Evolutionary conservation across 2,797 vertebrate species (phyloP).

Genomic region (Propithecus perrieri): DNA sequence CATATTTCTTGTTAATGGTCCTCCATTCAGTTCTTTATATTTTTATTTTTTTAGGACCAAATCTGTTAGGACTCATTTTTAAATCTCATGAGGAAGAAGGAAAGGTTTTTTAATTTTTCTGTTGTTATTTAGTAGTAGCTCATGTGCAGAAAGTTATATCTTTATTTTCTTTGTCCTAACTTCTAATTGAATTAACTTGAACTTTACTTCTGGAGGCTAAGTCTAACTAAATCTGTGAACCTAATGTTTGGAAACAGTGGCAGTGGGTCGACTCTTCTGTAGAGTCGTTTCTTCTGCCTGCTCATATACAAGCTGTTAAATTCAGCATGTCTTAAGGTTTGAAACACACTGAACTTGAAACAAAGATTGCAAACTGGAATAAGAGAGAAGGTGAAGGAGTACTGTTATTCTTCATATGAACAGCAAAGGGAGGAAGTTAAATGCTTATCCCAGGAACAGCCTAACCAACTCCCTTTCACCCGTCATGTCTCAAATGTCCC

Average conservation of each 20-base stretch:
- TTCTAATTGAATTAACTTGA: slow-evolving; percentile 18
- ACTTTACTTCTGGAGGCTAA: slow-evolving; percentile 16
- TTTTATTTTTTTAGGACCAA: neutral
- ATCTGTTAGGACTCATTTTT: slow-evolving; percentile 33
- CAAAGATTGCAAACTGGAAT: neutral
- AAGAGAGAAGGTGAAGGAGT: neutral
- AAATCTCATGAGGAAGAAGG: neutral
- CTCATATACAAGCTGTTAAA: neutral
- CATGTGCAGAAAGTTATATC: neutral
- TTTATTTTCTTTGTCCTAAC: neutral
- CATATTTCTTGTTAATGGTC: neutral
- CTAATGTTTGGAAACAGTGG: neutral
- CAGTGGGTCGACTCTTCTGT: neutral
- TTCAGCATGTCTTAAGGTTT: neutral
- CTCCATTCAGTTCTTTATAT: neutral
- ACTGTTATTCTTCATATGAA: neutral
- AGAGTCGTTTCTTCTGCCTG: neutral
- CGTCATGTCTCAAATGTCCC: neutral
- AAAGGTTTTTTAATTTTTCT: neutral
- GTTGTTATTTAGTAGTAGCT: neutral
- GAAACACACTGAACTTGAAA: neutral
- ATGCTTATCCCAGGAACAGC: neutral
- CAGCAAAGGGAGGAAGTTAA: neutral
- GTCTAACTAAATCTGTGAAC: neutral
- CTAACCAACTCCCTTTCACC: neutral